Conservation (phyloP, 2,888 invertebrate genomes). For the Arctia plantaginis region DNA sequence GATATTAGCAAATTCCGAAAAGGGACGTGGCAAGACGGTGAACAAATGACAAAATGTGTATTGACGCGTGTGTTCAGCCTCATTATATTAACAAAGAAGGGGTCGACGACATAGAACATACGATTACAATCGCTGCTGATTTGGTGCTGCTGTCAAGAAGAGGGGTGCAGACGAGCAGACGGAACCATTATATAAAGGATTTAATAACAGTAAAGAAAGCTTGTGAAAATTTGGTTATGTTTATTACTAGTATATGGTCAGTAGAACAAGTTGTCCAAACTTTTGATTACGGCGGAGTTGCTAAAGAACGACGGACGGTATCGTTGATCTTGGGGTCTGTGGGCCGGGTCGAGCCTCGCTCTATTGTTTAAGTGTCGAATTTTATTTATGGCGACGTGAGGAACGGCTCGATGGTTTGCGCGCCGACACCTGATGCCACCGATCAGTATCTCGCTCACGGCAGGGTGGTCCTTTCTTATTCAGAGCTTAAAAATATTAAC, state of each 20-base stretch:
- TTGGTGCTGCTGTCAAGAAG: too few species aligned
- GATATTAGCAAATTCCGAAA: too few species aligned
- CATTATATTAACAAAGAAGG: too few species aligned
- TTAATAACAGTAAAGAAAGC: neutral
- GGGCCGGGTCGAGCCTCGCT: conserved; percentile 60
- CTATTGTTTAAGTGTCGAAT: conserved; percentile 81
- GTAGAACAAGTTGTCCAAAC: conserved; percentile 61
- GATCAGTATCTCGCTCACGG: conserved; percentile 70
- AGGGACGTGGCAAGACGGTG: too few species aligned
- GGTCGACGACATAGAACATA: too few species aligned
- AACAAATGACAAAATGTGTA: neutral
- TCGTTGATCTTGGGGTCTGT: conserved; percentile 66
- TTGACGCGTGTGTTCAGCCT: too few species aligned
- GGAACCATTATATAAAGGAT: neutral
- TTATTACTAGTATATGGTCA: conserved; percentile 40
- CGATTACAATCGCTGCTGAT: too few species aligned
- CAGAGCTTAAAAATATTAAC: conserved; percentile 27
- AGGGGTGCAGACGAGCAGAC: too few species aligned
- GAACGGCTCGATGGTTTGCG: conserved; percentile 57
- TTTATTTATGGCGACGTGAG: conserved; percentile 74
- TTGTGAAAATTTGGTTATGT: too few species aligned
- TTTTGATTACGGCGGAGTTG: conserved; percentile 62
- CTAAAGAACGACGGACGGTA: conserved; percentile 55
- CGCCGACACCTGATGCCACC: conserved; percentile 74
- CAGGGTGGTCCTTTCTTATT: conserved; percentile 68